phyloP scores from a whole-genome alignment of 2,888 invertebrate species.

The Dioctria rufipes region DNA sequence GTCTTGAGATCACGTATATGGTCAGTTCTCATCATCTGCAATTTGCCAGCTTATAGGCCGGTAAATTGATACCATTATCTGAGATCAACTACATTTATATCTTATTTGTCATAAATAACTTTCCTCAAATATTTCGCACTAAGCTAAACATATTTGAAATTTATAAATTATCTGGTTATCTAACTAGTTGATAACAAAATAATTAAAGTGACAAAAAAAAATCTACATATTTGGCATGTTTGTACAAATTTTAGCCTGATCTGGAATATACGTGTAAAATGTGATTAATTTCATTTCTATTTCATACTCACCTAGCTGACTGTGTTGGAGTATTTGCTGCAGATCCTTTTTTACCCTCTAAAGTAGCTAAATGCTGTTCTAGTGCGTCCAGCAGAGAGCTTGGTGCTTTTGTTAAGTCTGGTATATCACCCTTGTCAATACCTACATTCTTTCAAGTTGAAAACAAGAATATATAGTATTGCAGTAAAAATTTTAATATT shows the following conservation, averaged over 20 bases:
- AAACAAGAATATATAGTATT: constrained; percentile 1
- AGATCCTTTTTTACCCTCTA: constrained; percentile 94
- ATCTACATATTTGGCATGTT: constrained; percentile 3
- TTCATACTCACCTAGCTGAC: constrained; percentile 79
- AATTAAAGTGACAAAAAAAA: background rate
- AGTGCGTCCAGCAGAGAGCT: constrained; percentile 97
- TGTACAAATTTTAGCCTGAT: constrained; percentile 12
- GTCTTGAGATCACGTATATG: too few species aligned
- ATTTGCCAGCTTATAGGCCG: too few species aligned
- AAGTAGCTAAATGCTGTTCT: constrained; percentile 92
- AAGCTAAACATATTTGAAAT: background rate
- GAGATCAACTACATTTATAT: background rate
- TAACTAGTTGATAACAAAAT: background rate
- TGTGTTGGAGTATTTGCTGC: constrained; percentile 90
- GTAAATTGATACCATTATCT: too few species aligned
- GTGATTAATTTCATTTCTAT: background rate
- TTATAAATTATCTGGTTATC: background rate
- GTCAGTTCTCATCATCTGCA: too few species aligned
- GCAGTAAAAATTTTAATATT: background rate
- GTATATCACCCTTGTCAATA: constrained; percentile 98
- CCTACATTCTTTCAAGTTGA: constrained; percentile 85
- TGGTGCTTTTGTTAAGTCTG: constrained; percentile 97
- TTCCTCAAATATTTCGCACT: background rate
- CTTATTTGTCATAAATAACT: background rate
- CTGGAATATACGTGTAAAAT: constrained; percentile 27